These are phyloP conservation scores for Thaumatotibia leucotreta DNA, from an alignment of 1,140 invertebrate species.

Conservation along the genomic window DNA sequence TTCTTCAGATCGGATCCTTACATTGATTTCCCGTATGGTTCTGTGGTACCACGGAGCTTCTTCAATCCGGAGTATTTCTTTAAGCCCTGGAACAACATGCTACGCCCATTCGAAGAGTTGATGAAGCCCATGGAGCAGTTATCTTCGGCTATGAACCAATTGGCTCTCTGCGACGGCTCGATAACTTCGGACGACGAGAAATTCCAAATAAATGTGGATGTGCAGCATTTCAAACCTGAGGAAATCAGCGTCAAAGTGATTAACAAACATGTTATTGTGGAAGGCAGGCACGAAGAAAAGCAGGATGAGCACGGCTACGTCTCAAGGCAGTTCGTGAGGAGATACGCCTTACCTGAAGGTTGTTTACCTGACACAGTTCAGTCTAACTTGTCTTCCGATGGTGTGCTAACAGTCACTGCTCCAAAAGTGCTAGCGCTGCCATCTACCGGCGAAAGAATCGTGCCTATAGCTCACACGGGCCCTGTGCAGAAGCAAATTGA, in stretches of 20 bases:
- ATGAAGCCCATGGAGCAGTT: slow-evolving; percentile 49
- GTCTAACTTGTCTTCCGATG: slow-evolving; percentile 86
- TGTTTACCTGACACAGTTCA: slow-evolving; percentile 82
- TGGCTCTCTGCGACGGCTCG: slow-evolving; percentile 36
- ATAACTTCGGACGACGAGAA: slow-evolving; percentile 50
- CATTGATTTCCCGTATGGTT: slow-evolving; percentile 28
- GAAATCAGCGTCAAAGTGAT: slow-evolving; percentile 90
- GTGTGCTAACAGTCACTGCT: slow-evolving; percentile 82
- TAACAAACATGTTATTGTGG: slow-evolving; percentile 81
- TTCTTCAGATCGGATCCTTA: slow-evolving; percentile 35
- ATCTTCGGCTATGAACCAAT: slow-evolving; percentile 36
- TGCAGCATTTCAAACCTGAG: slow-evolving; percentile 90
- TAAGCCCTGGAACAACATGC: slow-evolving; percentile 30
- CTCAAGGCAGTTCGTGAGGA: slow-evolving; percentile 83
- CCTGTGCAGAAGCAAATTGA: slow-evolving; percentile 47
- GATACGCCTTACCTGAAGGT: slow-evolving; percentile 83
- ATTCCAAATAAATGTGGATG: slow-evolving; percentile 86
- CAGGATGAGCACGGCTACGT: slow-evolving; percentile 85
- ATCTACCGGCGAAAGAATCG: slow-evolving; percentile 52
- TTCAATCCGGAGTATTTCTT: slow-evolving; percentile 25
- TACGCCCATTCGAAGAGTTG: background rate
- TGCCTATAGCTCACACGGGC: slow-evolving; percentile 61
- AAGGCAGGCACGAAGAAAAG: slow-evolving; percentile 87
- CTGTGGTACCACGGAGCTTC: slow-evolving; percentile 35
- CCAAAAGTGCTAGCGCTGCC: slow-evolving; percentile 72